These are phyloP conservation scores for Amiota communis DNA, from an alignment of 2,888 invertebrate genomes.

Conservation along the genomic window DNA sequence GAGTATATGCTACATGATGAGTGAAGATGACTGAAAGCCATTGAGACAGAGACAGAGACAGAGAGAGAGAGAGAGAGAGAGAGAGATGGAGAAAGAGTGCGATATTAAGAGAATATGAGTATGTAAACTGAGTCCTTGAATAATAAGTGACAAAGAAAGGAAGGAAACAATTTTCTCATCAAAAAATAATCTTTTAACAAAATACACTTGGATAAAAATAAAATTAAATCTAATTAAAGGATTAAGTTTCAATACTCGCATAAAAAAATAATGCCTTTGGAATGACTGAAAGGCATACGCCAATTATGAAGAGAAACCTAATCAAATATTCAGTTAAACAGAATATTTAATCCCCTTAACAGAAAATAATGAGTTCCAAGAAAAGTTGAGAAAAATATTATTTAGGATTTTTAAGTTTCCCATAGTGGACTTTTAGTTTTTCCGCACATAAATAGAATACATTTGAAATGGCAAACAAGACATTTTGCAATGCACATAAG, in stretches of 20 bases:
- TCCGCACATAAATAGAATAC: no score
- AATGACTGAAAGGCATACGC: no score
- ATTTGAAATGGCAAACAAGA: no score
- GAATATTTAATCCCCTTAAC: no score
- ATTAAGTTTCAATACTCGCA: conserved; percentile 22
- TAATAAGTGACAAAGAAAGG: conserved; percentile 3
- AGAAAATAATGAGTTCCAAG: no score
- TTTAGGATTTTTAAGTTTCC: no score
- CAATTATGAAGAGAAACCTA: no score
- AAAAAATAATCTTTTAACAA: conserved; percentile 29
- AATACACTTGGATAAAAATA: conserved; percentile 16
- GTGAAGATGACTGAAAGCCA: background rate
- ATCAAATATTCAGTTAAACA: no score
- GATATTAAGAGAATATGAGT: background rate
- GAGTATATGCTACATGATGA: background rate
- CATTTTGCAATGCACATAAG: no score
- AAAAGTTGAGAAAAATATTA: no score
- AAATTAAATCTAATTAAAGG: conserved; percentile 29
- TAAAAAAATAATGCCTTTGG: no score
- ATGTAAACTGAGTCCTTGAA: background rate
- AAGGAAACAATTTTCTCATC: conserved; percentile 18
- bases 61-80: background rate
- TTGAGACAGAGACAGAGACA: background rate
- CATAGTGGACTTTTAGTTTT: no score
- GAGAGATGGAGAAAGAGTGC: background rate